Conservation (phyloP, 1,140 invertebrate genomes). For the Penaeus chinensis region DNA sequence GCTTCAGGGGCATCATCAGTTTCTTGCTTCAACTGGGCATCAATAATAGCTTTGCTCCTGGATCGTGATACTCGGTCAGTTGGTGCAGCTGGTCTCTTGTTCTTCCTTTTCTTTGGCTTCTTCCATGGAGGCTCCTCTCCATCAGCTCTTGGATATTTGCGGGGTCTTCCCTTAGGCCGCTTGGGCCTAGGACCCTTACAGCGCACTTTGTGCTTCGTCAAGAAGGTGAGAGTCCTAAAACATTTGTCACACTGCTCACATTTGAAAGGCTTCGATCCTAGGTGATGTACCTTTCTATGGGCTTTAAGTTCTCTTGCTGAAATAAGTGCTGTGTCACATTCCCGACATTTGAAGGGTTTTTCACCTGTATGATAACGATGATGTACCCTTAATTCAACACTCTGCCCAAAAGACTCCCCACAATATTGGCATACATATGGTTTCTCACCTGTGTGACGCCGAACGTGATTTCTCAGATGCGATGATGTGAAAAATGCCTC, state of each 20-base stretch:
- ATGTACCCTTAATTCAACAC: constrained; percentile 54
- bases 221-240: constrained; percentile 49
- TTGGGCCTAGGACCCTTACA: constrained; percentile 50
- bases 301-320: constrained; percentile 53
- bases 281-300: constrained; percentile 54
- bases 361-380: constrained; percentile 60
- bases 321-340: constrained; percentile 55
- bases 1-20: not conserved
- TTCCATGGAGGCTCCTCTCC: constrained; percentile 49
- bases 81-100: constrained; percentile 41
- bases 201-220: constrained; percentile 37
- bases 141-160: constrained; percentile 48
- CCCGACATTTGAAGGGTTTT: constrained; percentile 56
- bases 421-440: constrained; percentile 66
- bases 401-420: constrained; percentile 56
- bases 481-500: constrained; percentile 68
- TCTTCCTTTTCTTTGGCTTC: constrained; percentile 53
- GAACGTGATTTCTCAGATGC: constrained; percentile 70
- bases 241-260: constrained; percentile 52
- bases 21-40: constrained; percentile 45
- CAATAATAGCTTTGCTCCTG: constrained; percentile 28
- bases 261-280: constrained; percentile 50
- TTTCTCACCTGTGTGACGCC: constrained; percentile 70
- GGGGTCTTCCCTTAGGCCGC: constrained; percentile 53
- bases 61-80: constrained; percentile 53